A percentile compares a stretch with the other conserved stretches of the same genome.
phyloP scores from a whole-genome alignment of 2,113 vertebrate genomes.

The Brachypteracias leptosomus region DNA sequence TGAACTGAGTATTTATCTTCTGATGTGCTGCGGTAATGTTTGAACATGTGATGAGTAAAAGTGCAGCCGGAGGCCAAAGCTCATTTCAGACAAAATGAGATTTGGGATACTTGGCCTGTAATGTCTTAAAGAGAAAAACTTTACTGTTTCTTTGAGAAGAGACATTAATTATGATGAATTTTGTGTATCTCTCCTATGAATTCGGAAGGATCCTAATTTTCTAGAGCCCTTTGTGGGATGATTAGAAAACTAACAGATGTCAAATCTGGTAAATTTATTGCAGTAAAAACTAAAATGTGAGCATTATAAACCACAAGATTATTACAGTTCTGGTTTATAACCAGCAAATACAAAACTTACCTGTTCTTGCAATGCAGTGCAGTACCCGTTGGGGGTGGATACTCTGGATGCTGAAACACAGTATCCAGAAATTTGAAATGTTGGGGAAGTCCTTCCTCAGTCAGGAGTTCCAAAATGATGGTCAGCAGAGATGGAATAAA shows the following conservation, averaged over 20 bases:
- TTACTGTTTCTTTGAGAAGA: background rate
- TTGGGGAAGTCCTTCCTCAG: background rate
- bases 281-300: background rate
- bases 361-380: background rate
- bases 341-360: background rate
- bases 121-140: background rate
- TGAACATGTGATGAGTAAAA: background rate
- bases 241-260: background rate
- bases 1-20: background rate
- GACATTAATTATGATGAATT: background rate
- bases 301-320: background rate
- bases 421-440: background rate
- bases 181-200: background rate
- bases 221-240: background rate
- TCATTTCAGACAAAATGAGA: background rate
- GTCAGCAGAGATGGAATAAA: accelerated
- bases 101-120: background rate
- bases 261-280: background rate
- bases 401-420: background rate
- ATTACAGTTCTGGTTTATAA: background rate
- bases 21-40: background rate
- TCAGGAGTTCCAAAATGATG: background rate
- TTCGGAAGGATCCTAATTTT: background rate
- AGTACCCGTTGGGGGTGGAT: background rate
- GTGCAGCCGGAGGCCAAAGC: background rate